Conservation (phyloP, 2,113 vertebrate genomes). For the Laterallus jamaicensis region DNA sequence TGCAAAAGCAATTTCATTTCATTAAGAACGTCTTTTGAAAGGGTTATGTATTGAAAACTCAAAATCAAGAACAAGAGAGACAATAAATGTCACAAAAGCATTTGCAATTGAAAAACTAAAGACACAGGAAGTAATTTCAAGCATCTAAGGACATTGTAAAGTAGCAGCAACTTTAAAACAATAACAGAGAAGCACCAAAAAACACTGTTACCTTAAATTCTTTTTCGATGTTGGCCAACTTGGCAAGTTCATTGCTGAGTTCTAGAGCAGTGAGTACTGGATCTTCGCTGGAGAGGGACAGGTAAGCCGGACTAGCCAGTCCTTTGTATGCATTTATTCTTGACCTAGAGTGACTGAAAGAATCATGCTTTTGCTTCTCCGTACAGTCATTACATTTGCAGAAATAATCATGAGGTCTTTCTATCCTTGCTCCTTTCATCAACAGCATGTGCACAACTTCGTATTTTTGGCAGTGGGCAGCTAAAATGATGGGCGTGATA, state of each 20-base stretch:
- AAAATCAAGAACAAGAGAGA: not conserved
- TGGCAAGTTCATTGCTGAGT: constrained; percentile 88
- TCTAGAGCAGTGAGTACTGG: constrained; percentile 88
- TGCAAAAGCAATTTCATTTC: not conserved
- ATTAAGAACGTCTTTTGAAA: constrained; percentile 2
- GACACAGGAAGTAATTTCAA: not conserved
- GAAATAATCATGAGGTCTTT: constrained; percentile 89
- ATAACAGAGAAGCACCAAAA: not conserved
- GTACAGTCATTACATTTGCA: constrained; percentile 86
- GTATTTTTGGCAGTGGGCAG: constrained; percentile 90
- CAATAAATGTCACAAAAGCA: not conserved
- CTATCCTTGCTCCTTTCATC: constrained; percentile 85
- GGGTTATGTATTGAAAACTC: not conserved
- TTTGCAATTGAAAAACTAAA: not conserved
- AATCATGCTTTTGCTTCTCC: constrained; percentile 84
- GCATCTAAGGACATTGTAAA: not conserved
- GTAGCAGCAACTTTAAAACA: not conserved
- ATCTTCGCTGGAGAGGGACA: constrained; percentile 88
- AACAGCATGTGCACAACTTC: constrained; percentile 90
- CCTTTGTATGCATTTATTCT: constrained; percentile 89
- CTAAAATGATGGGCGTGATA: constrained; percentile 88
- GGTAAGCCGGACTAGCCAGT: constrained; percentile 86
- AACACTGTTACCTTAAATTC: constrained; percentile 84
- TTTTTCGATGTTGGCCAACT: constrained; percentile 90
- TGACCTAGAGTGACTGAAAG: constrained; percentile 88